phyloP scores from a whole-genome alignment of 2,888 invertebrate species.

The Terebella lapidaria region DNA sequence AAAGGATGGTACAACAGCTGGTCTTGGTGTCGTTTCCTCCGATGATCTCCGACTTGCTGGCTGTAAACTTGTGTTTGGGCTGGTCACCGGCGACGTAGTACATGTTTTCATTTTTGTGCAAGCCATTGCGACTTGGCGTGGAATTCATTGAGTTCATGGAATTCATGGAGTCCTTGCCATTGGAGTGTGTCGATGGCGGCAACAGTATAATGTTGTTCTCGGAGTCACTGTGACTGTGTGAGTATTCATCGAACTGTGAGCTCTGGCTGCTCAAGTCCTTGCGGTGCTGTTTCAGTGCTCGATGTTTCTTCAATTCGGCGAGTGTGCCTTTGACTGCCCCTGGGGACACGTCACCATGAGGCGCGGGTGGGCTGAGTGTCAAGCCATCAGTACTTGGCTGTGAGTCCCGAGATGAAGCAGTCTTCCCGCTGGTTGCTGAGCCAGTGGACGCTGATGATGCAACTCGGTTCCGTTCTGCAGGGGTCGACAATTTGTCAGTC shows the following conservation, averaged over 20 bases:
- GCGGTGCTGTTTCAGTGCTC: constrained; percentile 48
- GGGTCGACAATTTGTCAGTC: too few relatives aligned
- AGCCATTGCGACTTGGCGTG: neutral
- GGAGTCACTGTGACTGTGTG: neutral
- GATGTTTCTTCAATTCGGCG: constrained; percentile 87
- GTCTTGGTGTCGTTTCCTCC: neutral
- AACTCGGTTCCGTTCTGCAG: too few relatives aligned
- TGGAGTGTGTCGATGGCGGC: neutral
- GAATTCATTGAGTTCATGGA: neutral
- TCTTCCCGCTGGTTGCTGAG: too few relatives aligned
- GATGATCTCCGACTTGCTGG: neutral
- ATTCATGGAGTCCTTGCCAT: neutral
- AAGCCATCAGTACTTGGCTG: too few relatives aligned
- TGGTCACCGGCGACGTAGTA: neutral
- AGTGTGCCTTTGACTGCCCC: too few relatives aligned
- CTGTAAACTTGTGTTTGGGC: neutral
- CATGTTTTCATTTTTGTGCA: neutral
- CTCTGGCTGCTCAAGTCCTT: neutral
- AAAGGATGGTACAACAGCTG: neutral
- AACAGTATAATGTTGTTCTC: neutral
- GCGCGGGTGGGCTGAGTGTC: too few relatives aligned
- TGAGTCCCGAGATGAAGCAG: too few relatives aligned
- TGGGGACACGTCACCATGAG: too few relatives aligned
- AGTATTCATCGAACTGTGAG: neutral
- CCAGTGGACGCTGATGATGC: too few relatives aligned